These are phyloP conservation scores for Amiota mariae DNA, from an alignment of 2,888 invertebrate species.

Conservation along the genomic window DNA sequence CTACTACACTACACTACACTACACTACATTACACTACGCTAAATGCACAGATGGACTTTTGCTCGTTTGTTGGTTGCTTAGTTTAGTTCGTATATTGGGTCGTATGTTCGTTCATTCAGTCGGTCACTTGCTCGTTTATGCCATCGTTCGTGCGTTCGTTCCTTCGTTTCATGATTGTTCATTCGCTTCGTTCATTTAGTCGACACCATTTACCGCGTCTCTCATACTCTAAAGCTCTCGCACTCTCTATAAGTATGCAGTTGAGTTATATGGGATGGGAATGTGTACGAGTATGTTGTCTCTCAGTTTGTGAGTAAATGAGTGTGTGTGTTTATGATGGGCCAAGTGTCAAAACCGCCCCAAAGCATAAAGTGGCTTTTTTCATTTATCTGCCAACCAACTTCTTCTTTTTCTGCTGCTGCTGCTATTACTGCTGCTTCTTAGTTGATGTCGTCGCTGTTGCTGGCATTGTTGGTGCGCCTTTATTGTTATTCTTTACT, in stretches of 20 bases:
- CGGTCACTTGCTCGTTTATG: too few species aligned
- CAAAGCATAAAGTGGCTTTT: slow-evolving; percentile 61
- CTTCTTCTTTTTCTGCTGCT: slow-evolving; percentile 33
- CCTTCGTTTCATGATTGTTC: too few species aligned
- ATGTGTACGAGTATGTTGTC: too few species aligned
- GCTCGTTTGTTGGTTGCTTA: slow-evolving; percentile 20
- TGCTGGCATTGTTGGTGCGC: background rate
- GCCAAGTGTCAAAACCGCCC: slow-evolving; percentile 66
- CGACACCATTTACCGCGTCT: too few species aligned
- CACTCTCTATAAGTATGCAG: slow-evolving; percentile 36
- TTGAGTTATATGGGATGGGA: slow-evolving; percentile 36
- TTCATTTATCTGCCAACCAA: slow-evolving; percentile 56
- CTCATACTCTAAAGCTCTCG: background rate
- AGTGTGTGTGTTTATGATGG: slow-evolving; percentile 36
- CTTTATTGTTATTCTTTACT: too few species aligned
- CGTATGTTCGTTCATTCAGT: too few species aligned
- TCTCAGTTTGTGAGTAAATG: slow-evolving; percentile 1
- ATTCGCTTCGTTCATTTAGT: too few species aligned
- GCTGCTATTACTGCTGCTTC: slow-evolving; percentile 39
- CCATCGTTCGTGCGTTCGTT: background rate
- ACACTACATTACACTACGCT: background rate
- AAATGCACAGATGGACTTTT: slow-evolving; percentile 27
- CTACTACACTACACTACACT: background rate
- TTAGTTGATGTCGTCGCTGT: background rate
- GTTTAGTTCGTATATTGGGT: background rate